Evolutionary conservation across 2,113 vertebrate species (phyloP).

Genomic region (Illadopsis cleaveri): DNA sequence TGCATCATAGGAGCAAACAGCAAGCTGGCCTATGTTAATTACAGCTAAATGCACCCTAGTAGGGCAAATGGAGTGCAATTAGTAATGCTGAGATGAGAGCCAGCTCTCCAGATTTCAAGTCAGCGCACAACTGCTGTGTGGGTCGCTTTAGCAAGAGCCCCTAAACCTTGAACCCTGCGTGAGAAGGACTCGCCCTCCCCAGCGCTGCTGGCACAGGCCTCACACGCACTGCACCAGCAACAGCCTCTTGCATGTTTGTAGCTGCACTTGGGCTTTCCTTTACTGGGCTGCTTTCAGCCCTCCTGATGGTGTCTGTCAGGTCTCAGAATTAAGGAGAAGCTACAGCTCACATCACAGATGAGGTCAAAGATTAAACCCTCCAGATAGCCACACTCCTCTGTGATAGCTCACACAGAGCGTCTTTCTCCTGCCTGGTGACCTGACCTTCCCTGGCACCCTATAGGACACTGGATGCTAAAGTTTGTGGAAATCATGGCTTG

Average conservation of each 20-base stretch:
- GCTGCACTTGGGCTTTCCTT: neutral
- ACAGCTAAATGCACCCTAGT: neutral
- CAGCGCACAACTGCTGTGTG: neutral
- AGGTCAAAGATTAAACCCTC: neutral
- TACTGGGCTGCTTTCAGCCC: neutral
- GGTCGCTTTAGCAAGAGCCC: neutral
- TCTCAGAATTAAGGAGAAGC: neutral
- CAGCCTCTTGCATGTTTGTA: neutral
- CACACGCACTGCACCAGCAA: fast-evolving
- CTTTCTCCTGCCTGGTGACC: neutral
- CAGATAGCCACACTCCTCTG: neutral
- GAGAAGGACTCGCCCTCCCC: fast-evolving
- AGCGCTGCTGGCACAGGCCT: neutral
- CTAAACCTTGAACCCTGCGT: neutral
- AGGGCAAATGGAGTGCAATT: neutral
- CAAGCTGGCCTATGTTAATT: neutral
- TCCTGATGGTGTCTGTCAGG: neutral
- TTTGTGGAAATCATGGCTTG: neutral
- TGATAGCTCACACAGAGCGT: neutral
- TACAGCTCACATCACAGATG: neutral
- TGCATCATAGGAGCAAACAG: neutral
- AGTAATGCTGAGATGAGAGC: neutral
- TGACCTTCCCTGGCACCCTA: neutral
- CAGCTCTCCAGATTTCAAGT: neutral
- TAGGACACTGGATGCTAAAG: neutral